phyloP scores from a whole-genome alignment of 2,113 vertebrate genomes.

The Lonchura striata region DNA sequence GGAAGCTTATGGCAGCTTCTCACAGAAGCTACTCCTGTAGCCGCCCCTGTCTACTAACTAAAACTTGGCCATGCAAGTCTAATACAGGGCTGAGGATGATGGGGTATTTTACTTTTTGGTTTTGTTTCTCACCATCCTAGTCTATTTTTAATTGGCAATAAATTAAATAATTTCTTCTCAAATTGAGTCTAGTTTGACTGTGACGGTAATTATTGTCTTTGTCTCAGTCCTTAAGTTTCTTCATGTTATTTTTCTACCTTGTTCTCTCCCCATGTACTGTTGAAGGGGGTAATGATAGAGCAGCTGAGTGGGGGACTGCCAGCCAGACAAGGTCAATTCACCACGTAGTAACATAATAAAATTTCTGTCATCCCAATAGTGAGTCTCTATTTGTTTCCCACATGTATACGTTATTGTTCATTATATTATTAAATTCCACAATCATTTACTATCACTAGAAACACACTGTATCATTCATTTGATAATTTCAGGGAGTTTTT shows the following conservation, averaged over 20 bases:
- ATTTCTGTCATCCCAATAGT: not conserved
- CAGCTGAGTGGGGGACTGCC: not conserved
- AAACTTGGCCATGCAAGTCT: not conserved
- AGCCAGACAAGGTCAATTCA: not conserved
- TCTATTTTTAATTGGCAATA: not conserved
- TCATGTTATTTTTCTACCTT: not conserved
- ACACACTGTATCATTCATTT: not conserved
- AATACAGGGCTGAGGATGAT: not conserved
- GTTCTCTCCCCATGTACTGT: not conserved
- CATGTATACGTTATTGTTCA: not conserved
- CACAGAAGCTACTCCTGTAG: not conserved
- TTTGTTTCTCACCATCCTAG: not conserved
- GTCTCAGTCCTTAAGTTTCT: not conserved
- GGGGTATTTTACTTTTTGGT: not conserved
- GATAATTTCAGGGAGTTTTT: not conserved
- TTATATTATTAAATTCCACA: not conserved
- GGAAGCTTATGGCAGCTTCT: not conserved
- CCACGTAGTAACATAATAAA: not conserved
- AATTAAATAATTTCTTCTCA: not conserved
- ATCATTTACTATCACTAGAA: not conserved
- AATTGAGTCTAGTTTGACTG: not conserved
- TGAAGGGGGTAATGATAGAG: not conserved
- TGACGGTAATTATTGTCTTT: not conserved
- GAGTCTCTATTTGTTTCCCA: not conserved
- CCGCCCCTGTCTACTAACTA: no score